Evolutionary conservation across 2,888 invertebrate species (phyloP), one percentile per base, ranked within the genome.

Genomic region (Gastrophysa polygoni): DNA sequence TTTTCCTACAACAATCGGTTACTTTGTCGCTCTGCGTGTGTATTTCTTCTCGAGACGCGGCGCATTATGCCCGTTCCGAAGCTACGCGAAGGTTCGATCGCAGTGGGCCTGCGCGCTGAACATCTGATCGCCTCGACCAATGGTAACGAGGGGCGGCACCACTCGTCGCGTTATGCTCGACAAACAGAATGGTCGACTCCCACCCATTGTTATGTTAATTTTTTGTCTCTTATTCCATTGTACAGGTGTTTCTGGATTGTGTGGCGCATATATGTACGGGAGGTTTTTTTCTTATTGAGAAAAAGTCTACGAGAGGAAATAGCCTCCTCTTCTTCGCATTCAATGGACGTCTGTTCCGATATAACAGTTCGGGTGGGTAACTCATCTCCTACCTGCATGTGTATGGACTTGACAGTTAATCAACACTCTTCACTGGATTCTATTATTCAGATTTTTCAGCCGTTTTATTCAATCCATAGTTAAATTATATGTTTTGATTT

Each of bases 161-260:
- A 24, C 56, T 71, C 55, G 60, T 72, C 74, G 76, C 77, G 78
- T 80, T 80, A 78, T 78, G 80, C 75, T 78, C 75, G 77, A 77
- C 75, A 79, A 76, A 73, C 74, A 72, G 74, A 73, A 74, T 71
- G 72, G 75, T 75, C 68, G 67, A 77, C 81, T 80, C 81, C 81
- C 75, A 63, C 69, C 75, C 69, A 77, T 81, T 81, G 80, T 81
- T 72, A 80, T 81, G 81, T 78, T 80, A 80, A 81, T 81, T 80
- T 80, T 81, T 80, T 81, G 78, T 81, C 80, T 80, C 79, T 79
- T 77, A 73, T 76, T 75, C 78, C 78, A 79, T 80, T 80, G 75
- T 81, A 80, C 81, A 81, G 81, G 81, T 81, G 81, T 81, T 81
- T 80, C 75, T 71, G 77, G 76, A 80, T 81, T 79, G 78, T 79